Conservation (phyloP, 2,888 invertebrate species). For the Loripinus fragilis region DNA sequence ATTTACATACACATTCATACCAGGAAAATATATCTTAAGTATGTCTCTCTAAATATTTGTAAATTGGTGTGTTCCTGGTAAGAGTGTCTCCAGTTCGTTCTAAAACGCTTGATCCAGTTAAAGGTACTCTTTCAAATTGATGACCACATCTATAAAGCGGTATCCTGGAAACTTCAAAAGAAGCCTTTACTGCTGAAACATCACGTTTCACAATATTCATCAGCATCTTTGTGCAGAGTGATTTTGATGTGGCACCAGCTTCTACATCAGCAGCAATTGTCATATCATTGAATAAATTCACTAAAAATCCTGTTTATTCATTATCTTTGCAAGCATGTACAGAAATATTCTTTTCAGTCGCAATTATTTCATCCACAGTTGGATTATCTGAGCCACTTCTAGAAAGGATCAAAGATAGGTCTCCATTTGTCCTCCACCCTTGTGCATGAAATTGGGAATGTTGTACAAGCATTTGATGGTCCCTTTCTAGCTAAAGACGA, state of each 20-base stretch:
- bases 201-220: conserved; percentile 54
- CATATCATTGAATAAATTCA: conserved; percentile 42
- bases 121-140: conserved; percentile 41
- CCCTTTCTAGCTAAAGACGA: conserved; percentile 31
- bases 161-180: conserved; percentile 29
- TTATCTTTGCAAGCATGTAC: conserved; percentile 63
- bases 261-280: neutral
- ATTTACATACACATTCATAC: neutral
- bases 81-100: conserved; percentile 20
- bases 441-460: conserved; percentile 26
- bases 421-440: conserved; percentile 18
- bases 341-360: conserved; percentile 41
- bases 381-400: neutral
- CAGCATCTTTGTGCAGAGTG: conserved; percentile 44
- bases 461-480: conserved; percentile 15
- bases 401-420: neutral
- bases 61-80: conserved; percentile 33
- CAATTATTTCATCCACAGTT: conserved; percentile 56
- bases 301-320: conserved; percentile 49
- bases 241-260: conserved; percentile 29
- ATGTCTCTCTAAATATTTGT: conserved; percentile 29
- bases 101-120: conserved; percentile 40
- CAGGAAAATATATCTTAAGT: neutral
- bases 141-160: conserved; percentile 51
- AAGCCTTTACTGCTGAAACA: conserved; percentile 51